A percentile compares a stretch with the other conserved stretches of the same genome.
phyloP scores from a whole-genome alignment of 2,113 vertebrate species.

The Alexandromys fortis region DNA sequence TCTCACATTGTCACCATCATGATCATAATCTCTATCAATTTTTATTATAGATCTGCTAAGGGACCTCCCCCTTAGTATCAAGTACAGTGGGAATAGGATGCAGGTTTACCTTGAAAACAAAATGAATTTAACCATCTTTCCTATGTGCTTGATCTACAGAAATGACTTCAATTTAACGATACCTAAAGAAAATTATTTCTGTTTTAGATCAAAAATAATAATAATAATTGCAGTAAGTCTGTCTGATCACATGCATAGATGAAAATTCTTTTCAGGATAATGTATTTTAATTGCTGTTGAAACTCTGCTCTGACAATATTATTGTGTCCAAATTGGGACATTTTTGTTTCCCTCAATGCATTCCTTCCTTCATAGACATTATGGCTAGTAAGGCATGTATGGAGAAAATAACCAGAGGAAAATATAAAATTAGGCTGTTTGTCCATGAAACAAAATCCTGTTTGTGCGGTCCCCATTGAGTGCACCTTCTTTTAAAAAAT shows the following conservation, averaged over 20 bases:
- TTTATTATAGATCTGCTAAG: neutral
- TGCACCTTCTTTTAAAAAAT: neutral
- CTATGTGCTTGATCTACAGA: neutral
- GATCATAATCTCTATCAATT: neutral
- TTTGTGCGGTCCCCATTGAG: neutral
- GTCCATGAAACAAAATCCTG: neutral
- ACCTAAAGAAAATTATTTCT: neutral
- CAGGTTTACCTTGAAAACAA: neutral
- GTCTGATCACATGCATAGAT: too few species aligned
- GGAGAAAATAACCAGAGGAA: neutral
- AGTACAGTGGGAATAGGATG: neutral
- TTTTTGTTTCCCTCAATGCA: conserved; percentile 29
- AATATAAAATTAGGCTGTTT: neutral
- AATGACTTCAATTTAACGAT: neutral
- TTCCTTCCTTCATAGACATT: neutral
- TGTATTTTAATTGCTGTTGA: conserved; percentile 53
- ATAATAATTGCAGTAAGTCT: neutral
- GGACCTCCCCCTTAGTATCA: neutral
- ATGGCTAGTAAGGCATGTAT: neutral
- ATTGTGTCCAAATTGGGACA: neutral
- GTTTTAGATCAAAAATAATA: neutral
- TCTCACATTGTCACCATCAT: too few species aligned
- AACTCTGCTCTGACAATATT: conserved; percentile 31
- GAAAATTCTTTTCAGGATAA: conserved; percentile 47
- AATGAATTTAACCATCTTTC: neutral